Base-by-base conservation (phyloP, 1,140 invertebrate species). In the Akabosia matsudoensis region DNA sequence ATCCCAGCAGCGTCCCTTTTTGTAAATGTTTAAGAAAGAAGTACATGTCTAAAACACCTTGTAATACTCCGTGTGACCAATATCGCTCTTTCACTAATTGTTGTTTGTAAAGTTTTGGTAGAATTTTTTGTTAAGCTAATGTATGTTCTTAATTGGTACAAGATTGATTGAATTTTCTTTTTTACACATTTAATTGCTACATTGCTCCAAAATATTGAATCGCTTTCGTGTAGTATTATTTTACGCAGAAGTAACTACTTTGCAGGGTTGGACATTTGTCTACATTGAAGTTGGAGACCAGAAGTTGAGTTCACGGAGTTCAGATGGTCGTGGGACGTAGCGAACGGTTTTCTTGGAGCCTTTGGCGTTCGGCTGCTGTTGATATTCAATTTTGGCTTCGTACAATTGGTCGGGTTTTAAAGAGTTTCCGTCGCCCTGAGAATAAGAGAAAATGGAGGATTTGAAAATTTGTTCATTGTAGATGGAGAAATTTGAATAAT, bases 211-310 rank as follows among this genome's bases (percentile, higher is more conserved):
- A 18, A 7, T 18, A 45, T 45, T 45, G 37, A 45, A 45, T 45
- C 18, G 37, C 7, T 45, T 45, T 45, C 37, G 37, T 45, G 7
- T 45, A 10, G 7, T 45, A 45, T 10, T 45, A n/a, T 45, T 45
- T 18, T 45, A 45, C 37, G 18, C 37, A 45, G 18, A n/a, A n/a
- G n/a, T n/a, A n/a, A n/a, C n/a, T n/a, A n/a, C n/a, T n/a, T n/a
- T n/a, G n/a, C n/a, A n/a, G n/a, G n/a, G n/a, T n/a, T n/a, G n/a
- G n/a, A n/a, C n/a, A n/a, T n/a, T n/a, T 24, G 2, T 16, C 87
- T 88, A 93, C 91, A 92, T 93, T 0, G 91, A 92, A 18, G 91
- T 92, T 0, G 91, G 91, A 13, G 91, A 92, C 90, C 91, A 92
- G 85, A 92, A 93, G 83, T 93, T 93, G 90, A 93, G 91, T 84